Evolutionary conservation across 2,888 invertebrate species (phyloP).

Genomic region (Chrysodeixis includens): DNA sequence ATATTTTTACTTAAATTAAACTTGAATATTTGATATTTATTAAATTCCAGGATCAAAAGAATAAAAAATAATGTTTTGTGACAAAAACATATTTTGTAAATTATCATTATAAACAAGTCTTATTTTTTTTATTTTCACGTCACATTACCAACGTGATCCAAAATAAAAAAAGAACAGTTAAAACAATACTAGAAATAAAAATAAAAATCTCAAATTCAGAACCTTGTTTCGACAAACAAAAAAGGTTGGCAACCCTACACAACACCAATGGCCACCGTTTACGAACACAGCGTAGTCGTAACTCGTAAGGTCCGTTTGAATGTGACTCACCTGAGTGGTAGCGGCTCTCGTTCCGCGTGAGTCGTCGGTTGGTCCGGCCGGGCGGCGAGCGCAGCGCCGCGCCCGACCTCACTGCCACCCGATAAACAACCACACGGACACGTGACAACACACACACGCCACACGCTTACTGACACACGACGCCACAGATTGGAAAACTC

Average conservation of each 20-base stretch:
- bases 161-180: too few species aligned
- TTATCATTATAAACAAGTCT: too few species aligned
- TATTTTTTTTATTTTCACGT: too few species aligned
- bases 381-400: slow-evolving; percentile 87
- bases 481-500: slow-evolving; percentile 46
- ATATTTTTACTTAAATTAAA: too few species aligned
- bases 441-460: slow-evolving; percentile 73
- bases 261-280: slow-evolving; percentile 66
- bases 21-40: too few species aligned
- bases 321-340: slow-evolving; percentile 97
- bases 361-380: slow-evolving; percentile 95
- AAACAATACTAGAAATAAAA: not conserved
- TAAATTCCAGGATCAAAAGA: too few species aligned
- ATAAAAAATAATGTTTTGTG: too few species aligned
- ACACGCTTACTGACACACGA: slow-evolving; percentile 56
- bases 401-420: slow-evolving; percentile 88
- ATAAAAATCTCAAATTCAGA: too few species aligned
- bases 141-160: too few species aligned
- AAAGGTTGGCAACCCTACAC: slow-evolving; percentile 52
- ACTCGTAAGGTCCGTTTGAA: slow-evolving; percentile 61
- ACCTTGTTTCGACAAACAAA: too few species aligned
- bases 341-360: slow-evolving; percentile 97
- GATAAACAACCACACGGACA: slow-evolving; percentile 87
- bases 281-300: slow-evolving; percentile 57
- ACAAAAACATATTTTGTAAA: too few species aligned